phyloP scores from a whole-genome alignment of 2,797 vertebrate genomes.

The Cichlasoma orientale region DNA sequence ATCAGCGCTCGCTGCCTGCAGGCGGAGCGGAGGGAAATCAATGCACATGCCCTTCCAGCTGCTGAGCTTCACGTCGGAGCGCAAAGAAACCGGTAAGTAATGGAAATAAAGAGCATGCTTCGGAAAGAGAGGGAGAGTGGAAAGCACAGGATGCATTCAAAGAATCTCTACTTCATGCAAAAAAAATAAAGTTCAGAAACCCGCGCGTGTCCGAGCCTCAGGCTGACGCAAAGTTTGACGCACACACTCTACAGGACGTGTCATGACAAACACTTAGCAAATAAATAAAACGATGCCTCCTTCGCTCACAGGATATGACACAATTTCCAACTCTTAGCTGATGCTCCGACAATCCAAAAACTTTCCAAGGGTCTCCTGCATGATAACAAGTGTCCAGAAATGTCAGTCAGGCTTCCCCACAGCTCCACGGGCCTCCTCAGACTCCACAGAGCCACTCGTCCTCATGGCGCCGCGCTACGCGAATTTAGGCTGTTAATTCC shows the following conservation, averaged over 20 bases:
- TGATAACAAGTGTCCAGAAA: conserved; percentile 37
- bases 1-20: not conserved
- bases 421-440: conserved; percentile 23
- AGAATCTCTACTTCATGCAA: conserved; percentile 42
- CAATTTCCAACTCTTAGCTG: conserved; percentile 44
- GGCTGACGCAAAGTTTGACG: conserved; percentile 2
- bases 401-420: conserved; percentile 17
- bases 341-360: conserved; percentile 16
- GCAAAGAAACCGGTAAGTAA: conserved; percentile 15
- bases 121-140: not conserved
- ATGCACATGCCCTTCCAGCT: conserved; percentile 36
- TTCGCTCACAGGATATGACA: conserved; percentile 7
- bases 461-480: not conserved
- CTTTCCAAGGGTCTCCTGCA: conserved; percentile 22
- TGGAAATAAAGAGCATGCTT: conserved; percentile 50
- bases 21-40: conserved; percentile 25
- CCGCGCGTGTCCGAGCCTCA: not conserved
- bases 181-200: not conserved
- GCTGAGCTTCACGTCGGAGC: conserved; percentile 46
- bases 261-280: not conserved
- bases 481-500: conserved; percentile 24
- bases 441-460: not conserved
- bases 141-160: conserved; percentile 18
- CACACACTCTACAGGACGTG: not conserved
- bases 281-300: not conserved